These are phyloP conservation scores for Lates japonicus DNA, from an alignment of 2,797 vertebrate genomes.

Conservation along the genomic window DNA sequence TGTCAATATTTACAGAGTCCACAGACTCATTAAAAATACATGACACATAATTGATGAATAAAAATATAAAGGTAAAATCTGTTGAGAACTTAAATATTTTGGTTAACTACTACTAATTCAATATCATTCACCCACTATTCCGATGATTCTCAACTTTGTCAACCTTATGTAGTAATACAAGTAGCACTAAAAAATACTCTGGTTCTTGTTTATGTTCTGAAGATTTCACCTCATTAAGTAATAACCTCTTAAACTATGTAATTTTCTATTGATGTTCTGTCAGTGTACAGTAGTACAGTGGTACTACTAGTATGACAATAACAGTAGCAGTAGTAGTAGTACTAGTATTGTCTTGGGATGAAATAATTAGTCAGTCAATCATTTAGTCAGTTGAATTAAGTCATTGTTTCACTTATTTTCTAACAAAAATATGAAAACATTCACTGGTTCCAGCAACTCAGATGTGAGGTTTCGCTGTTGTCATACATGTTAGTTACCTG, in stretches of 20 bases:
- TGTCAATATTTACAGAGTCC: too few relatives aligned
- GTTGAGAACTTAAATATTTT: neutral
- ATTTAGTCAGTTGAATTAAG: neutral
- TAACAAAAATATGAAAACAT: too few relatives aligned
- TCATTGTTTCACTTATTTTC: too few relatives aligned
- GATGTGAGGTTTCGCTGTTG: too few relatives aligned
- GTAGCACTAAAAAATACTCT: neutral
- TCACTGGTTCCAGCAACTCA: too few relatives aligned
- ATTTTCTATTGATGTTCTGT: neutral
- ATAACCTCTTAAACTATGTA: neutral
- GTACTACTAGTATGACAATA: neutral
- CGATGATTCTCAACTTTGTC: neutral
- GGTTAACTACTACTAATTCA: neutral
- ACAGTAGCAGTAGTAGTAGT: neutral
- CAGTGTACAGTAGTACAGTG: too few relatives aligned
- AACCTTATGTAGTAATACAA: neutral
- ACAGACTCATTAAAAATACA: neutral
- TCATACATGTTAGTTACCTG: neutral
- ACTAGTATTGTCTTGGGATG: neutral
- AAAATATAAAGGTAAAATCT: neutral
- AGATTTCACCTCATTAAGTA: neutral
- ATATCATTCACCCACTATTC: neutral
- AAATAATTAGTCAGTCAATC: neutral
- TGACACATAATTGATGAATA: neutral
- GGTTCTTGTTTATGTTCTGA: neutral